A percentile compares a stretch with the other conserved stretches of the same genome.
Evolutionary conservation across 1,140 invertebrate genomes (phyloP).

Genomic region (Eueides isabella): DNA sequence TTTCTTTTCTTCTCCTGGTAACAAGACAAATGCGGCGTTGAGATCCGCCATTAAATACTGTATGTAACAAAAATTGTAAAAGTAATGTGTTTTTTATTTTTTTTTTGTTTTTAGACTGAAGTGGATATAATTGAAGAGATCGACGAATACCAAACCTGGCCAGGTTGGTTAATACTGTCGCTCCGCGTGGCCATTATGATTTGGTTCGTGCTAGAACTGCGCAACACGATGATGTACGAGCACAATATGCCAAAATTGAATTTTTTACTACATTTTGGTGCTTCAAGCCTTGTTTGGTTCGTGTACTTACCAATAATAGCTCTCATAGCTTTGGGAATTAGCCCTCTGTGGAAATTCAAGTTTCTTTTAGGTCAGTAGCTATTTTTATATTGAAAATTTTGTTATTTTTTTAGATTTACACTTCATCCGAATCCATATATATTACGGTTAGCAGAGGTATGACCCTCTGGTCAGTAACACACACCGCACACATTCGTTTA

Average conservation of each 20-base stretch:
- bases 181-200: conserved; percentile 95
- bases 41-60: too few species aligned
- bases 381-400: conserved; percentile 28
- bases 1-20: too few species aligned
- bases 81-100: conserved; percentile 16
- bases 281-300: conserved; percentile 98
- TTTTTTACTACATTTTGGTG: conserved; percentile 97
- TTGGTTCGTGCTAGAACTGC: conserved; percentile 97
- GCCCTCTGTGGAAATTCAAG: conserved; percentile 97
- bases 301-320: conserved; percentile 97
- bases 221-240: conserved; percentile 94
- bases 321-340: conserved; percentile 95
- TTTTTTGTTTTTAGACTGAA: conserved; percentile 88
- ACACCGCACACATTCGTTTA: too few species aligned
- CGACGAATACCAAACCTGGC: conserved; percentile 98
- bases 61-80: too few species aligned
- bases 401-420: too few species aligned
- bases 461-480: too few species aligned
- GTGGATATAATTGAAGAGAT: conserved; percentile 98
- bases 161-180: conserved; percentile 95
- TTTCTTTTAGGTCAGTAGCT: conserved; percentile 91
- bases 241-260: conserved; percentile 95
- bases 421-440: too few species aligned
- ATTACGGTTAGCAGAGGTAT: too few species aligned
- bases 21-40: too few species aligned